Conservation (phyloP, 2,888 invertebrate species). For the Ophion obscuratus region DNA sequence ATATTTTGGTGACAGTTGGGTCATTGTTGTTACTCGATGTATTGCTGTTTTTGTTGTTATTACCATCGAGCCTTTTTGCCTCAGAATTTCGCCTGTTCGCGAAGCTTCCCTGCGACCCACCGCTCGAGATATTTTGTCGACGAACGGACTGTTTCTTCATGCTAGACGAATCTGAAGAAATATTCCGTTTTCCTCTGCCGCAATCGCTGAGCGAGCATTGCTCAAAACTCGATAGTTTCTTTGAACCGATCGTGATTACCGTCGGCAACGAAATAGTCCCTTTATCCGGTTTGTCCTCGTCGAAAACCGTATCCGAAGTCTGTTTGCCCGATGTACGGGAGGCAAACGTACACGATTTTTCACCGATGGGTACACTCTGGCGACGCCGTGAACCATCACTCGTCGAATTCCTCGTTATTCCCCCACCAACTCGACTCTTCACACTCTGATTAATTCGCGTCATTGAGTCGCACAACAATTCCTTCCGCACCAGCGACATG, state of each 20-base stretch:
- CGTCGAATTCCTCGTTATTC: conserved; percentile 54
- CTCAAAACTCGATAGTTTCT: conserved; percentile 71
- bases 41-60: conserved; percentile 75
- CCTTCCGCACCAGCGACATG: conserved; percentile 86
- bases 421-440: conserved; percentile 68
- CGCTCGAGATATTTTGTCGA: conserved; percentile 33
- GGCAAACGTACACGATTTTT: conserved; percentile 54
- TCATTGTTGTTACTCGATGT: conserved; percentile 66
- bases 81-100: conserved; percentile 62
- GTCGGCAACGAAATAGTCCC: conserved; percentile 64
- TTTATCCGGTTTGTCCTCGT: conserved; percentile 41
- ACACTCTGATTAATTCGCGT: conserved; percentile 71
- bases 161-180: conserved; percentile 61
- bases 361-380: conserved; percentile 67
- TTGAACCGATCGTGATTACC: conserved; percentile 2
- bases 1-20: conserved; percentile 59
- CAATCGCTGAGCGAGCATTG: conserved; percentile 67
- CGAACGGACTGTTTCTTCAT: conserved; percentile 68
- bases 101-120: conserved; percentile 51
- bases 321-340: conserved; percentile 51
- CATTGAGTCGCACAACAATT: conserved; percentile 83
- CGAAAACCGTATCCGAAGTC: conserved; percentile 38
- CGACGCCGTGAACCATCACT: conserved; percentile 65
- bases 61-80: conserved; percentile 74
- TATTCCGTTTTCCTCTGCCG: conserved; percentile 48